A percentile compares a stretch with the other conserved stretches of the same genome.
phyloP scores from a whole-genome alignment of 2,113 vertebrate species.

The Xenopus laevis region DNA sequence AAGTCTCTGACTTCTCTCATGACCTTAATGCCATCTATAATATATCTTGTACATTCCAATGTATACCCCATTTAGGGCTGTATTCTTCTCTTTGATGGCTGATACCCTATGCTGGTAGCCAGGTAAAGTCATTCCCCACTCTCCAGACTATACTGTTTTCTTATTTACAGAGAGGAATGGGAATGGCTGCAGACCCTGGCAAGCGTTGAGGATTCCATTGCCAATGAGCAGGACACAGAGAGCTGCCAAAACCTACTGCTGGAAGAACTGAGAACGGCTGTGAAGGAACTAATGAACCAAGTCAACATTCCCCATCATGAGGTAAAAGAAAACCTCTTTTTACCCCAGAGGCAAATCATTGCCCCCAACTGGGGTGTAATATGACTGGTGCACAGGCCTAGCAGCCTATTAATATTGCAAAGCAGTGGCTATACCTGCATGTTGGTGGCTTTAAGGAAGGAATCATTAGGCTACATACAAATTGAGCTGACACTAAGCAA shows the following conservation, averaged over 20 bases:
- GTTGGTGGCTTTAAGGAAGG: too few species aligned
- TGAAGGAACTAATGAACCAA: constrained; percentile 75
- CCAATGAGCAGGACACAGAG: constrained; percentile 64
- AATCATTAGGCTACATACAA: too few species aligned
- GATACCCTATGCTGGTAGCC: not conserved
- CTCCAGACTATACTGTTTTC: not conserved
- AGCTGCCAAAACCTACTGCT: constrained; percentile 70
- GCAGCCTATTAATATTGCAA: too few species aligned
- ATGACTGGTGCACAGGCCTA: too few species aligned
- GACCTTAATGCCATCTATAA: too few species aligned
- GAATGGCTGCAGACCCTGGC: constrained; percentile 80
- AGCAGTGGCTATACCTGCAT: too few species aligned
- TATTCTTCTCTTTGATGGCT: not conserved
- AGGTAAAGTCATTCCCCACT: too few species aligned
- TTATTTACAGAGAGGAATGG: constrained; percentile 79
- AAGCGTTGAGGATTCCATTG: constrained; percentile 63
- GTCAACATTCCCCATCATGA: constrained; percentile 78
- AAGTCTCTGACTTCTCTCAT: too few species aligned
- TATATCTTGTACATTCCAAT: not conserved
- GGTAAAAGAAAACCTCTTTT: constrained; percentile 56
- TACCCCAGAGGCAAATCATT: too few species aligned
- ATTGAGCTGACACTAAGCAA: too few species aligned
- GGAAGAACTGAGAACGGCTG: constrained; percentile 74
- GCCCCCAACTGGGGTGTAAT: too few species aligned
- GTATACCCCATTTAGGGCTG: not conserved